phyloP scores from a whole-genome alignment of 2,888 invertebrate genomes.

The Calameuta filiformis region DNA sequence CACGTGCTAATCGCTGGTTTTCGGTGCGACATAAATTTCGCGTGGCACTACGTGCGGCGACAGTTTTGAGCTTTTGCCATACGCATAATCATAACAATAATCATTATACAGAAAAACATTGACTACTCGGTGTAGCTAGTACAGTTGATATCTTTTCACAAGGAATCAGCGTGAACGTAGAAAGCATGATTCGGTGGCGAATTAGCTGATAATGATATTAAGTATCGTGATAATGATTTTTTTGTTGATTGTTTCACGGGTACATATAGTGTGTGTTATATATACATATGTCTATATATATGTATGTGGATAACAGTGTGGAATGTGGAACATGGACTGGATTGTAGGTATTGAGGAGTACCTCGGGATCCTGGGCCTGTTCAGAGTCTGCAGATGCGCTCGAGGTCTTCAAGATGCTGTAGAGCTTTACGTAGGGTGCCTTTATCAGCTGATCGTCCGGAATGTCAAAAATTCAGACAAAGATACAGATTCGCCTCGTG shows the following conservation, averaged over 20 bases:
- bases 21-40: no score
- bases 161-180: neutral
- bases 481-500: neutral
- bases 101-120: neutral
- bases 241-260: neutral
- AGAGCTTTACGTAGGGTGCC: constrained; percentile 96
- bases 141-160: neutral
- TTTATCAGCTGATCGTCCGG: constrained; percentile 84
- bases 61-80: neutral
- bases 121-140: neutral
- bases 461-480: constrained; percentile 7
- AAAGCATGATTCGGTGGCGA: neutral
- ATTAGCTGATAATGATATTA: neutral
- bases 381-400: constrained; percentile 79
- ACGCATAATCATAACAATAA: neutral
- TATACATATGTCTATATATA: neutral
- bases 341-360: constrained; percentile 38
- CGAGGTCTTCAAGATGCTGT: constrained; percentile 95
- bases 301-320: neutral
- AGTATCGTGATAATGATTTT: neutral
- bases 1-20: neutral
- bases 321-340: neutral
- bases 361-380: constrained; percentile 66
- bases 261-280: neutral
- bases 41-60: no score